Base-by-base conservation (phyloP, 2,888 invertebrate genomes). In the Phortica okadai region DNA sequence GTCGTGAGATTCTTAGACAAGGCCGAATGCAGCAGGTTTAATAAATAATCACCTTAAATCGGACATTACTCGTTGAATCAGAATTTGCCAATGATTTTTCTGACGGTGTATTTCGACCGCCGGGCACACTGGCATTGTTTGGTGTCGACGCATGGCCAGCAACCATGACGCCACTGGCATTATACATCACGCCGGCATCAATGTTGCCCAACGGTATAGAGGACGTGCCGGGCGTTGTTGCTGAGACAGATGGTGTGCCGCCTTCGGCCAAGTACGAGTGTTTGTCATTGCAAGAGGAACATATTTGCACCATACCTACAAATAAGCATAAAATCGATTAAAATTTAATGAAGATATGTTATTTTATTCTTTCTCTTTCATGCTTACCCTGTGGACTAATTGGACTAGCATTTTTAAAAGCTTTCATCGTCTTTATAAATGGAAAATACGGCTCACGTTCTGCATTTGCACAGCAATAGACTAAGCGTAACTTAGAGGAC, bases 391-490 rank as follows among this genome's bases (percentile, higher is more conserved):
- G 96, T 77, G 96, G 96, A 92, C 96, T 97, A 85, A 98, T 96
- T 58, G 97, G 96, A 92, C 96, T 96, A 88, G 97, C 96, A 86
- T 97, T 97, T 74, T 95, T 94, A 81, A 96, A 96, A 77, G 96
- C 94, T 91, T 95, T 95, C 88, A 97, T 92, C 84, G 94, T 94
- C 88, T 95, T 95, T 78, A 98, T 95, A 91, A 97, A 97, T 14
- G 98, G 97, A 92, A 96, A 98, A 92, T 96, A 97, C 74, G 97
- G 96, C 91, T 98, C 97, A 77, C 95, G 93, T 89, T 97, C 97
- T 0, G 95, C 94, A 92, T 97, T 96, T 74, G 95, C 94, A 90
- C 95, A 95, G 92, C 96, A 96, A 92, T 97, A 97, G 77, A 97
- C 93, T 84, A 97, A 94, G 80, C 97, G 93, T 88, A 96, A 93